Evolutionary conservation across 1,140 invertebrate genomes (phyloP).

Genomic region (Saccostrea echinata): DNA sequence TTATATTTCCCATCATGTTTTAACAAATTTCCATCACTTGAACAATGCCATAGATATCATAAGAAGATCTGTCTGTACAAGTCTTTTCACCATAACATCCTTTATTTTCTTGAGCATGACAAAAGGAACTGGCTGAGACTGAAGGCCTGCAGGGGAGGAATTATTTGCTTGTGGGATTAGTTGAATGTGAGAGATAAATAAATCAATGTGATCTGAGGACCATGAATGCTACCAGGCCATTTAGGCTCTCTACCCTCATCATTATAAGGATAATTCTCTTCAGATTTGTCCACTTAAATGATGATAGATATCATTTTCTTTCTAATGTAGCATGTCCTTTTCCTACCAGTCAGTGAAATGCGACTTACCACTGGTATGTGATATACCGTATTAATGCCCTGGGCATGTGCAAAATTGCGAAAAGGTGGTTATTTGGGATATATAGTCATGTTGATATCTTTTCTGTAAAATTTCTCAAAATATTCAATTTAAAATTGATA

Average conservation of each 20-base stretch:
- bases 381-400: too few relatives aligned
- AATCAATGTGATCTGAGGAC: not conserved
- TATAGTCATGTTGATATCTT: too few relatives aligned
- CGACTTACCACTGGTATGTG: not conserved
- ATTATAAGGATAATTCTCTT: not conserved
- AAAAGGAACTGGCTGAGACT: not conserved
- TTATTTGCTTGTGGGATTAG: conserved; percentile 6
- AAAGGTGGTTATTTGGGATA: too few relatives aligned
- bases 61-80: too few relatives aligned
- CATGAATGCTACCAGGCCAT: not conserved
- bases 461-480: too few relatives aligned
- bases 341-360: not conserved
- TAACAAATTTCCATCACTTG: too few relatives aligned
- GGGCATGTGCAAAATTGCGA: too few relatives aligned
- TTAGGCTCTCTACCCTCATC: not conserved
- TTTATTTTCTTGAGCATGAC: not conserved
- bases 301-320: conserved; percentile 10
- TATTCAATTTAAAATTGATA: too few relatives aligned
- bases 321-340: not conserved
- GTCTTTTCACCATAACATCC: too few relatives aligned
- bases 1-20: too few relatives aligned
- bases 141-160: not conserved
- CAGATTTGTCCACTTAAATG: not conserved
- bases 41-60: too few relatives aligned
- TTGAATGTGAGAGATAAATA: conserved; percentile 26